Evolutionary conservation across 2,797 vertebrate species (phyloP).

Genomic region (Hirundo rustica): DNA sequence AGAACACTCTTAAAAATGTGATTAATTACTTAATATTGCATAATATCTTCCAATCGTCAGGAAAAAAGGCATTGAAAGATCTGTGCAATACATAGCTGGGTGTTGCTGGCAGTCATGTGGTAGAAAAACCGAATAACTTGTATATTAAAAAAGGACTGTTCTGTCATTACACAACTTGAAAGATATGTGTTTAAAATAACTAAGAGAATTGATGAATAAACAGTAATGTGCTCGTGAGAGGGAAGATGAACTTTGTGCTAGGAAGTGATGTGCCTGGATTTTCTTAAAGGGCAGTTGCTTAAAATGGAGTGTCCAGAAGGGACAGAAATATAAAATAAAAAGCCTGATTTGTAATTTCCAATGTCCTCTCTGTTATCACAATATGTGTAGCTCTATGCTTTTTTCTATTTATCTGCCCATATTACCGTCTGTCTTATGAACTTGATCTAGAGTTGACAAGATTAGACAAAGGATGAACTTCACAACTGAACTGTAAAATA

Average conservation of each 20-base stretch:
- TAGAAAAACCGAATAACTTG: not conserved
- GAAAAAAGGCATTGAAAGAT: not conserved
- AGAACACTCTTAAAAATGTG: not conserved
- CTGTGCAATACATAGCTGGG: not conserved
- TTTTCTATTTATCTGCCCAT: not conserved
- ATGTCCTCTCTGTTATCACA: not conserved
- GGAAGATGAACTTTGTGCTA: not conserved
- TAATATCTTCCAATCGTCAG: not conserved
- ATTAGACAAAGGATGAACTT: not conserved
- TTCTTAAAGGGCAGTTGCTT: not conserved
- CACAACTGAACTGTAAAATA: not conserved
- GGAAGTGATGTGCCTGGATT: not conserved
- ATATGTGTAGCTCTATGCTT: not conserved
- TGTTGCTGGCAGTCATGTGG: slow-evolving; percentile 3
- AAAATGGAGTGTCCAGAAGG: not conserved
- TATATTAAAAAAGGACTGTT: not conserved
- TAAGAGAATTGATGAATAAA: slow-evolving; percentile 23
- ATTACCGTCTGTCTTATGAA: not conserved
- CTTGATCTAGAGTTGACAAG: not conserved
- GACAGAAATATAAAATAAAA: not conserved
- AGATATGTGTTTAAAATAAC: slow-evolving; percentile 39
- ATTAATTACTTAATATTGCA: not conserved
- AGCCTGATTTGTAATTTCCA: not conserved
- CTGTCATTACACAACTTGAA: slow-evolving; percentile 37
- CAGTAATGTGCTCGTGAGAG: slow-evolving; percentile 1